A percentile compares a stretch with the other conserved stretches of the same genome.
phyloP scores from a whole-genome alignment of 2,888 invertebrate species.

The Melinaea marsaeus region DNA sequence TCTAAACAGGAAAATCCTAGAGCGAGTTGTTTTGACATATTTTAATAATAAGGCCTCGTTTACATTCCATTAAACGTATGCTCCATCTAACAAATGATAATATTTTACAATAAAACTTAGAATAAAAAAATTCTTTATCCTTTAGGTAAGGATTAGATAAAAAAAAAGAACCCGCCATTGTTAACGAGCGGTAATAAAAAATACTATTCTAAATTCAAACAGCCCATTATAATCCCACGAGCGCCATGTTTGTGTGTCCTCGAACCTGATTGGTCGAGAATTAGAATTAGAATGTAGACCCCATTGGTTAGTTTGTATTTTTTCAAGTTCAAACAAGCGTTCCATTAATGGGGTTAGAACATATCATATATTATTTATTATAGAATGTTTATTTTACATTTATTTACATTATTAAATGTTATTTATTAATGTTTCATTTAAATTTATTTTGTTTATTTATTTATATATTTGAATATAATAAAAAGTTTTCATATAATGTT shows the following conservation, averaged over 20 bases:
- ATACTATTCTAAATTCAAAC: slow-evolving; percentile 77
- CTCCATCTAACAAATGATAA: too few relatives aligned
- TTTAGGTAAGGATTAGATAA: too few relatives aligned
- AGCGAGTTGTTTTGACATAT: too few relatives aligned
- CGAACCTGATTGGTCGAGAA: slow-evolving; percentile 75
- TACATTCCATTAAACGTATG: too few relatives aligned
- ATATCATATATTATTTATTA: neutral
- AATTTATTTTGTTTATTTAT: neutral
- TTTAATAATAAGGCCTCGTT: too few relatives aligned
- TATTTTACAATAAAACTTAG: too few relatives aligned
- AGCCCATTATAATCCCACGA: slow-evolving; percentile 76
- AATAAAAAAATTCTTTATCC: too few relatives aligned
- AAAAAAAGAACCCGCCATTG: too few relatives aligned
- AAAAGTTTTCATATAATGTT: too few relatives aligned
- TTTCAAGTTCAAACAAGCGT: slow-evolving; percentile 68
- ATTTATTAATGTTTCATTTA: slow-evolving; percentile 21
- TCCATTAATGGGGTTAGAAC: slow-evolving; percentile 43
- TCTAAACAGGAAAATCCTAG: neutral
- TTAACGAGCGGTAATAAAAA: slow-evolving; percentile 40
- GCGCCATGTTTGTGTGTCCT: slow-evolving; percentile 75
- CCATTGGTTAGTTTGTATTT: slow-evolving; percentile 75
- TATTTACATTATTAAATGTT: neutral
- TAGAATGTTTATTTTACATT: neutral
- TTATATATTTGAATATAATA: neutral
- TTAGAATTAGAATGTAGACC: slow-evolving; percentile 78